Conservation (phyloP, 2,797 vertebrate genomes). For the Gymnothorax reevesii region DNA sequence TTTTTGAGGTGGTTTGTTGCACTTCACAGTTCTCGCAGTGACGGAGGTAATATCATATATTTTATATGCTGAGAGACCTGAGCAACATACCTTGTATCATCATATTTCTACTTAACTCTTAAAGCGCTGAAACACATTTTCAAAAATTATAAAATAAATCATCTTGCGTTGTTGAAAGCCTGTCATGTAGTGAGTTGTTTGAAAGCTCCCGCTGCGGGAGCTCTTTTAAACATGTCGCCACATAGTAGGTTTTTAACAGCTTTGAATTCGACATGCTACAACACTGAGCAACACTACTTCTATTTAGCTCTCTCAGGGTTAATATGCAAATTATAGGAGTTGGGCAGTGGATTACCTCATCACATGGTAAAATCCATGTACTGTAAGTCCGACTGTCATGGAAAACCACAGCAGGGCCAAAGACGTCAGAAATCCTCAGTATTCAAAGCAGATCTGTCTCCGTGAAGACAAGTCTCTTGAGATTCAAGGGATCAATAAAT, state of each 20-base stretch:
- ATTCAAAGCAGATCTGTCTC: not conserved
- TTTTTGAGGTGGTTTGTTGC: not conserved
- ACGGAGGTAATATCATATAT: not conserved
- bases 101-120: no score
- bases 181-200: no score
- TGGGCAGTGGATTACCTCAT: not conserved
- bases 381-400: conserved; percentile 41
- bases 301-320: not conserved
- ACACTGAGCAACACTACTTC: no score
- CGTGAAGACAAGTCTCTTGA: not conserved
- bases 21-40: not conserved
- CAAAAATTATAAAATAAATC: no score
- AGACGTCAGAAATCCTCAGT: not conserved
- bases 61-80: not conserved
- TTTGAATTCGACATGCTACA: no score
- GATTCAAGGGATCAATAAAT: conserved; percentile 20
- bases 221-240: no score
- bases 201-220: no score
- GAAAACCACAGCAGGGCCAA: conserved; percentile 33
- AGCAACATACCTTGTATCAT: no score
- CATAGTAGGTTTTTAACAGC: no score
- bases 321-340: not conserved
- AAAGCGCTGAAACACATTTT: no score
- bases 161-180: no score
- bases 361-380: conserved; percentile 27